These are phyloP conservation scores for Dasypus novemcinctus DNA, from an alignment of 2,113 vertebrate species.

Conservation along the genomic window DNA sequence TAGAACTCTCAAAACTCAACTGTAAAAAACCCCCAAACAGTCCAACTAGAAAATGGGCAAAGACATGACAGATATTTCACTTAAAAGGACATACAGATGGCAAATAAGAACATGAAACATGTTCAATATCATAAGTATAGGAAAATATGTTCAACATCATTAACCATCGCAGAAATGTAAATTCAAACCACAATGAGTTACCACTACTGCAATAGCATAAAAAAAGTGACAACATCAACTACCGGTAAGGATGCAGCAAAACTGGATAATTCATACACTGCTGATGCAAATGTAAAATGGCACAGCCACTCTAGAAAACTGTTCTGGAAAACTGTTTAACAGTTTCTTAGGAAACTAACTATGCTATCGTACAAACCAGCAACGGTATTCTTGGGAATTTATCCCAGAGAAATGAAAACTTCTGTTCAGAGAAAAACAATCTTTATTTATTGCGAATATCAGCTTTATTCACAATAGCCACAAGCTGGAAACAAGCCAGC, in stretches of 20 bases:
- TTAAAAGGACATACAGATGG: neutral
- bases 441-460: neutral
- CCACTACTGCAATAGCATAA: neutral
- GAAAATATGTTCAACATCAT: neutral
- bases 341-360: neutral
- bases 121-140: neutral
- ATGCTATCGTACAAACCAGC: neutral
- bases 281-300: neutral
- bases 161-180: neutral
- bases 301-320: neutral
- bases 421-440: neutral
- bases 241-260: neutral
- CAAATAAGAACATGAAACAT: neutral
- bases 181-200: neutral
- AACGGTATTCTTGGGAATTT: neutral
- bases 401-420: neutral
- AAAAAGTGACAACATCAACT: neutral
- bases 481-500: neutral
- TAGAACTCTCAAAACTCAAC: slow-evolving; percentile 5
- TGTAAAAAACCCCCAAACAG: neutral
- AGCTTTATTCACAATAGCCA: neutral
- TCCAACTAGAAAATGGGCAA: neutral
- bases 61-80: neutral
- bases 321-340: neutral
- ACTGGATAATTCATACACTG: neutral